These are phyloP conservation scores for Potamilus streckersoni DNA, from an alignment of 1,140 invertebrate genomes.

Conservation along the genomic window DNA sequence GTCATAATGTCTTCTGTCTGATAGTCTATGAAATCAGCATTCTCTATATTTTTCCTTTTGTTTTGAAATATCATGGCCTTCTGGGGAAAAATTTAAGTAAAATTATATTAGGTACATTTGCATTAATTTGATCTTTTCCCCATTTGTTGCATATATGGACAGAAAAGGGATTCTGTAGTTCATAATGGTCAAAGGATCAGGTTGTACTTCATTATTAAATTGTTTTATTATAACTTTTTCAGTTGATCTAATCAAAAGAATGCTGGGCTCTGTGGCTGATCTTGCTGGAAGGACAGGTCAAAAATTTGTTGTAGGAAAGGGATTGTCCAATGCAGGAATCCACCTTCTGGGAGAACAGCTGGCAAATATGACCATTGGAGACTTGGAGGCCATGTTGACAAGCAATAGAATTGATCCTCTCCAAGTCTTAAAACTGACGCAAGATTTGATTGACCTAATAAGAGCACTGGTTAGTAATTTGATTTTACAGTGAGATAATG, in stretches of 20 bases:
- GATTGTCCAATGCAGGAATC: slow-evolving; percentile 22
- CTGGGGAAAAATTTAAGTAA: too few species aligned
- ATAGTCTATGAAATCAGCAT: too few species aligned
- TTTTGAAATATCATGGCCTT: too few species aligned
- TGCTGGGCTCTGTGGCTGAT: slow-evolving; percentile 26
- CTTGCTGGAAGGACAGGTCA: slow-evolving; percentile 32
- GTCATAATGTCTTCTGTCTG: too few species aligned
- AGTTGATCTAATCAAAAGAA: slow-evolving; percentile 32
- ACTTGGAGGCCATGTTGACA: slow-evolving; percentile 23
- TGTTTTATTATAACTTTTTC: not conserved
- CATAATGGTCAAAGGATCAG: too few species aligned
- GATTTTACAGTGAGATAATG: not conserved
- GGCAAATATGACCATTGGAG: slow-evolving; percentile 33
- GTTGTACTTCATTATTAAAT: too few species aligned
- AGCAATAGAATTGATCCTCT: slow-evolving; percentile 28
- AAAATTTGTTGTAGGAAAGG: slow-evolving; percentile 18
- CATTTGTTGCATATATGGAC: too few species aligned
- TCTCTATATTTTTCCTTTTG: too few species aligned
- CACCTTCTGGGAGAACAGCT: slow-evolving; percentile 25
- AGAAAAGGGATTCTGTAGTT: too few species aligned
- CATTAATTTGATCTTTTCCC: too few species aligned
- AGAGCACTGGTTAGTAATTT: slow-evolving; percentile 30
- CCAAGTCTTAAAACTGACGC: slow-evolving; percentile 13
- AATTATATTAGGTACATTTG: too few species aligned
- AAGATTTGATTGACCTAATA: slow-evolving; percentile 23